Evolutionary conservation across 1,140 invertebrate genomes (phyloP), one percentile per base, ranked within the genome.

Genomic region (Colletes latitarsis): DNA sequence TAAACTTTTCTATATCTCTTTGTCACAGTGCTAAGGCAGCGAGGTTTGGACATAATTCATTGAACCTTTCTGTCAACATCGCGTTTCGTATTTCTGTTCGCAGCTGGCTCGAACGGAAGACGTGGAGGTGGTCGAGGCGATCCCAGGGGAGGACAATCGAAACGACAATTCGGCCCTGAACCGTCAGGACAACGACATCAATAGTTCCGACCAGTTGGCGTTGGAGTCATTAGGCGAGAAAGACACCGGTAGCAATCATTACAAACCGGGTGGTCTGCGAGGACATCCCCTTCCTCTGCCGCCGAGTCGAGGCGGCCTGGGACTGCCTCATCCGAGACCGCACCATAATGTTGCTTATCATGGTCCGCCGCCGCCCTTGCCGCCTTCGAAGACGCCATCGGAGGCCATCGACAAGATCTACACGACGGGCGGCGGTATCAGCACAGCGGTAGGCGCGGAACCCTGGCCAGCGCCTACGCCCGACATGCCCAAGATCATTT

Each of bases 401-500:
- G 94, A 95, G 64, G 95, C 95, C n/a, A 94, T 95, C 89, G 95
- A 95, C 75, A 95, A 95, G 83, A 93, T 94, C 30, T 95, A 94
- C 70, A 91, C 89, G 0, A 92, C 92, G 4, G 90, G 89, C 12
- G 89, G 91, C 0, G 80, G 90, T n/a, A 84, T 91, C 43, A 39
- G 81, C 77, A 76, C 89, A 8, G 93, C 93, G 64, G 70, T 82
- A 6, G 86, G 91, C 0, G 94, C 93, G 9, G 97, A 98, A 72
- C 95, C 96, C 4, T 98, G 97, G 97, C 96, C 97, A 6, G 95
- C 95, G 0, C 95, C 96, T 0, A 95, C 95, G 4, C 96, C 95
- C 14, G 98, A 98, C 83, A 98, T 98, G 97, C 97, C 98, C 0
- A 98, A 98, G 93, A 98, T 98, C 69, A 95, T 97, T 4, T 97